These are phyloP conservation scores for Drosophila infuscata DNA, from an alignment of 2,888 invertebrate species.

Conservation along the genomic window DNA sequence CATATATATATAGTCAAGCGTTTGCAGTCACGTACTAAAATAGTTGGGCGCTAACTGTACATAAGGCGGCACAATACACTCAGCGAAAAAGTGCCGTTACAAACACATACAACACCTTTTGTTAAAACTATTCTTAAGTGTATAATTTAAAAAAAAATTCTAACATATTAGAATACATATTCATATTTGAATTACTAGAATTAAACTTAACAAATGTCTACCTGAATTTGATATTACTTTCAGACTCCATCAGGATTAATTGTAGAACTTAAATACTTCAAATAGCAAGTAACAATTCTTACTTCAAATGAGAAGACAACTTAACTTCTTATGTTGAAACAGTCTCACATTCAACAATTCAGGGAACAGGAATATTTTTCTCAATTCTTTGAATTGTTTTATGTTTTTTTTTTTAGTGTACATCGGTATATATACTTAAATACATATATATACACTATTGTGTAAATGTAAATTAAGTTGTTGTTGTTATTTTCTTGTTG, in stretches of 20 bases:
- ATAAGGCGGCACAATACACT: neutral
- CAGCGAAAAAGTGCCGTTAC: neutral
- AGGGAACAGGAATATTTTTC: rapidly evolving
- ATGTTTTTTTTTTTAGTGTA: neutral
- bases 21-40: slow-evolving; percentile 63
- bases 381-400: neutral
- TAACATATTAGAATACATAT: too few species aligned
- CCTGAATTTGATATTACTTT: too few species aligned
- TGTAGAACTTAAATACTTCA: neutral
- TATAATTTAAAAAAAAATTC: too few species aligned
- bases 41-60: slow-evolving; percentile 50
- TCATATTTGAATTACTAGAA: too few species aligned
- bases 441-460: slow-evolving; percentile 26
- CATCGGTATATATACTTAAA: slow-evolving; percentile 22
- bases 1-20: slow-evolving; percentile 52
- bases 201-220: too few species aligned
- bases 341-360: neutral
- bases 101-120: neutral
- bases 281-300: neutral
- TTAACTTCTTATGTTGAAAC: neutral
- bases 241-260: neutral
- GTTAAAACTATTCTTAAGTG: too few species aligned
- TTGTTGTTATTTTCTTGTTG: slow-evolving; percentile 12
- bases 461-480: slow-evolving; percentile 74
- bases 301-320: neutral